Base-by-base conservation (phyloP, 1,140 invertebrate species). In the Delia radicum region DNA sequence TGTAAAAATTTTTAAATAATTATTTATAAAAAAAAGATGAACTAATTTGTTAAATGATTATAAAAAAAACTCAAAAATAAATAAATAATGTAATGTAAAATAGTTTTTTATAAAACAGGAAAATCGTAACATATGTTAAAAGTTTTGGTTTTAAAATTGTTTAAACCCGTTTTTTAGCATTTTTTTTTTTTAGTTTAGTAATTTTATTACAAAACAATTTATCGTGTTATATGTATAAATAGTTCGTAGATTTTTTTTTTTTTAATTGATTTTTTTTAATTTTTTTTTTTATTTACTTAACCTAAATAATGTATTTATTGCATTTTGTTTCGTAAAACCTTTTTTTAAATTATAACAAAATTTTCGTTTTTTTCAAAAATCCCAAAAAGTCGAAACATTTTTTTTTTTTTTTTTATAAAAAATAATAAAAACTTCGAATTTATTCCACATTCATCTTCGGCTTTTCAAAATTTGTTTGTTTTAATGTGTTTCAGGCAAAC, bases 291-390 rank as follows among this genome's bases (percentile, higher is more conserved):
- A 21, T 69, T 69, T 33, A 33, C n/a, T 27, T 69, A 69, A 69
- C 21, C 31, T 69, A 31, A 69, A 31, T 31, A 10, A 67, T 28
- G n/a, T 29, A 31, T 33, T 33, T 37, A 69, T 69, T 69, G 29
- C 65, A 69, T 8, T 69, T 24, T n/a, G 31, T 69, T 37, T 69
- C 65, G 65, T 69, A n/a, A n/a, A n/a, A n/a, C n/a, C n/a, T 69
- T 33, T n/a, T n/a, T n/a, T 69, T 18, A 10, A 33, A 33, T n/a
- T 21, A 18, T 69, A 33, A 33, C 15, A n/a, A 13, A 27, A 69
- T 6, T 33, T 12, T 33, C 37, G 13, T 31, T 65, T 13, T 65
- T 13, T 69, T 5, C 48, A 21, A 55, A 18, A 21, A n/a, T n/a
- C n/a, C 24, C 48, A 21, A 55, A 55, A 55, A 55, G 48, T 55